These are phyloP conservation scores for Cabera pusaria DNA, from an alignment of 2,888 invertebrate genomes.

Conservation along the genomic window DNA sequence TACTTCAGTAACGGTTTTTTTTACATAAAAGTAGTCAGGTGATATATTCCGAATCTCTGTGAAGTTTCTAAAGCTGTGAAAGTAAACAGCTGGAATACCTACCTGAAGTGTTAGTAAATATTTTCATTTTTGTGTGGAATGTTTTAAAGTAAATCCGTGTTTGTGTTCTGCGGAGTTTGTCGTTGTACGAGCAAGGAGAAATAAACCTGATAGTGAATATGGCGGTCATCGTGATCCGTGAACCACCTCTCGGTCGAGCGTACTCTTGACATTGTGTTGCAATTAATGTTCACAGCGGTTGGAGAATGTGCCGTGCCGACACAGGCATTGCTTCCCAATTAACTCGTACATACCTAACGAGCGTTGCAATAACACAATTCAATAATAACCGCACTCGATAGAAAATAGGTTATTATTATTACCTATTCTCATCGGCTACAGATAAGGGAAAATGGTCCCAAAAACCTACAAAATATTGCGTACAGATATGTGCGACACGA, in stretches of 20 bases:
- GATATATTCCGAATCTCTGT: conserved; percentile 14
- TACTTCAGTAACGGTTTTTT: conserved; percentile 7
- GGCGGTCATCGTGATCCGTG: conserved; percentile 31
- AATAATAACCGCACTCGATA: too few relatives aligned
- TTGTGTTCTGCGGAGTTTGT: conserved; percentile 31
- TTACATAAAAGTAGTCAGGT: conserved; percentile 18
- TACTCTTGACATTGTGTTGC: conserved; percentile 74
- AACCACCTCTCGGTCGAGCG: conserved; percentile 32
- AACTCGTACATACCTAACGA: too few relatives aligned
- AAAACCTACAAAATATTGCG: too few relatives aligned
- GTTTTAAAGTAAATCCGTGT: conserved; percentile 52
- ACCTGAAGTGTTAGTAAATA: conserved; percentile 42
- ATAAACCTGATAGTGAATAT: too few relatives aligned
- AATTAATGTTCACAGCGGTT: conserved; percentile 44
- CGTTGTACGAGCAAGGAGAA: too few relatives aligned
- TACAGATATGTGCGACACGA: too few relatives aligned
- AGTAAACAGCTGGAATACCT: conserved; percentile 49
- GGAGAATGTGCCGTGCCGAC: conserved; percentile 29
- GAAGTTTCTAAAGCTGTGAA: conserved; percentile 17
- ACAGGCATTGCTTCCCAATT: conserved; percentile 56
- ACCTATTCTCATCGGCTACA: too few relatives aligned
- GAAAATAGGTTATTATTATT: too few relatives aligned
- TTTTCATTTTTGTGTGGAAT: conserved; percentile 54
- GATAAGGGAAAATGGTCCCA: too few relatives aligned
- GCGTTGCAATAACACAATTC: too few relatives aligned